phyloP scores from a whole-genome alignment of 2,113 vertebrate genomes.

The Lepus europaeus region DNA sequence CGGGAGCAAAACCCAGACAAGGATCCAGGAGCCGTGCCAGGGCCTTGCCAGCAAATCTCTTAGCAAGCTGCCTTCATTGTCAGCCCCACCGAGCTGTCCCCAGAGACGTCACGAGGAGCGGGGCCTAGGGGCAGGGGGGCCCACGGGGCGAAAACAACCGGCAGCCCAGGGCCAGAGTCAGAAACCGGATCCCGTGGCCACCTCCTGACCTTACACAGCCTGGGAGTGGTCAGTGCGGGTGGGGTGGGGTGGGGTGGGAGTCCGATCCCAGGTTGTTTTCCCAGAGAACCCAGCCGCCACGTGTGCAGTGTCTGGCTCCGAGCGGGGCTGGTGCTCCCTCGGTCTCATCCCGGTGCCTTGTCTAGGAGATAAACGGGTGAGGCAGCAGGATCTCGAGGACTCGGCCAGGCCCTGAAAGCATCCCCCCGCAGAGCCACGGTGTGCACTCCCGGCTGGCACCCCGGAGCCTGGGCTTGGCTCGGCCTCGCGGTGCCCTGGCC shows the following conservation, averaged over 20 bases:
- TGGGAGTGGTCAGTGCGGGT: not conserved
- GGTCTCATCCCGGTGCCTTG: not conserved
- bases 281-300: not conserved
- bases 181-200: not conserved
- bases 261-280: not conserved
- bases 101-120: conserved; percentile 20
- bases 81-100: not conserved
- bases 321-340: not conserved
- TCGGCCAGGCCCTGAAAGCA: not conserved
- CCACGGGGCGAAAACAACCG: not conserved
- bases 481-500: not conserved
- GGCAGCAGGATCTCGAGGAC: not conserved
- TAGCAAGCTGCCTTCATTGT: conserved; percentile 28
- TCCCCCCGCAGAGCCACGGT: not conserved
- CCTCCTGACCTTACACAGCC: not conserved
- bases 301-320: not conserved
- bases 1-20: not conserved
- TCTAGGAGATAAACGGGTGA: not conserved
- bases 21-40: conserved; percentile 52
- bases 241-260: too few species aligned
- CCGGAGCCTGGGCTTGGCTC: not conserved
- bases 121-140: conserved; percentile 5
- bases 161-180: not conserved
- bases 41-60: conserved; percentile 65
- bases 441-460: not conserved